Evolutionary conservation across 2,797 vertebrate species (phyloP), one percentile per base, ranked within the genome.

Genomic region (Tangara arthus): DNA sequence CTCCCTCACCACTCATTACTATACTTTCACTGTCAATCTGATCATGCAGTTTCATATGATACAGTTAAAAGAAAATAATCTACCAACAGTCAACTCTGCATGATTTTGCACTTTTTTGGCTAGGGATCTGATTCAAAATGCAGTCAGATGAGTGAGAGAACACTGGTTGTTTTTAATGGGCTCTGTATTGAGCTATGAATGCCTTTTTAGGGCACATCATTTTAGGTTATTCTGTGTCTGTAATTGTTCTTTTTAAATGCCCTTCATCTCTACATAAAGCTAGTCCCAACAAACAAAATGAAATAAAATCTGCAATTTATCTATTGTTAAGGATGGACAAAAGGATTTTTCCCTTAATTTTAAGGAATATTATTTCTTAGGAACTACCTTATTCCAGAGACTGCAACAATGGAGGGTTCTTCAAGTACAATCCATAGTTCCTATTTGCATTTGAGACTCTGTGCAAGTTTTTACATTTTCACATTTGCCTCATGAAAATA

Each of bases 401-500:
- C 7, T 39, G 7, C 30, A 52, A 68, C 9, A 53, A 44, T 28
- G 23, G 20, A 84, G 39, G n/a, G 11, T 44, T 94, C 73, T 84
- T 76, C n/a, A 61, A 84, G 55, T 76, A 68, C 27, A 49, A 50
- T 85, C 55, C 50, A n/a, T 57, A 66, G 44, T 2, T 95, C 46
- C 34, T 88, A 42, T 73, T 88, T 83, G 37, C 11, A 55, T 66
- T 70, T 89, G 22, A 91, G 79, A 61, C 39, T 63, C 32, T 30
- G 49, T 84, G 65, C 34, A 73, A 49, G 17, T 81, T 90, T 96
- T 89, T 88, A 87, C 12, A 35, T 93, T 89, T 87, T 63, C 63
- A 44, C 37, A 89, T 94, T 97, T 95, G 65, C 34, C 34, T 94
- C n/a, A 94, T 93, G 72, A 96, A 96, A 96, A 95, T 83, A 88